These are phyloP conservation scores for Acromyrmex echinatior DNA, from an alignment of 1,140 invertebrate species.

Conservation along the genomic window DNA sequence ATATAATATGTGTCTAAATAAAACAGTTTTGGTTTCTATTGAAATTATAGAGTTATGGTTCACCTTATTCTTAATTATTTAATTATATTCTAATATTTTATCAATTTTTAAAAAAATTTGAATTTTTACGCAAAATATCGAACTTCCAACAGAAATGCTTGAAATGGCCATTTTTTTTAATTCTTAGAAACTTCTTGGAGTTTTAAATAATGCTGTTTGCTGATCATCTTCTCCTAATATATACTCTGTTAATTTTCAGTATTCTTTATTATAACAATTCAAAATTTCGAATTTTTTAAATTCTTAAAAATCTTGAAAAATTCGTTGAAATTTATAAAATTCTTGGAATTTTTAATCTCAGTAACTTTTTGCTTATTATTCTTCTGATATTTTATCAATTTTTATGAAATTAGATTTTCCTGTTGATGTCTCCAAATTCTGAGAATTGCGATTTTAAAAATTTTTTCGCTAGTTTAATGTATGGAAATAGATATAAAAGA, in stretches of 20 bases:
- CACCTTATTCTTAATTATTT: not conserved
- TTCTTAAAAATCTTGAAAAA: too few relatives aligned
- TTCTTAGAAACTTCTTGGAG: not conserved
- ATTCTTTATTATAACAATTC: not conserved
- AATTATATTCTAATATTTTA: not conserved
- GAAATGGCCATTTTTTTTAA: not conserved
- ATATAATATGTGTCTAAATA: not conserved
- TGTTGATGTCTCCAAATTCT: too few relatives aligned
- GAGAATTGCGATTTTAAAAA: too few relatives aligned
- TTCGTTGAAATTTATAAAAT: too few relatives aligned
- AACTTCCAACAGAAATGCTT: not conserved
- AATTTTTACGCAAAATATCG: not conserved
- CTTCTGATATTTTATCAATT: too few relatives aligned
- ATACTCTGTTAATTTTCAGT: not conserved
- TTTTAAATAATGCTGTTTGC: not conserved
- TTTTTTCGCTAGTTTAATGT: too few relatives aligned
- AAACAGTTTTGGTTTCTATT: not conserved
- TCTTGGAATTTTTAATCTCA: too few relatives aligned
- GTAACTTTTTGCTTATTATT: too few relatives aligned
- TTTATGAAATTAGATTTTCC: too few relatives aligned
- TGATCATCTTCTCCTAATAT: not conserved
- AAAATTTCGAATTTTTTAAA: not conserved
- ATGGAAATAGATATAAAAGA: too few relatives aligned
- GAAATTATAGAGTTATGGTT: not conserved
- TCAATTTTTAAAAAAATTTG: not conserved